Evolutionary conservation across 2,113 vertebrate genomes (phyloP).

Genomic region (Miniopterus natalensis): DNA sequence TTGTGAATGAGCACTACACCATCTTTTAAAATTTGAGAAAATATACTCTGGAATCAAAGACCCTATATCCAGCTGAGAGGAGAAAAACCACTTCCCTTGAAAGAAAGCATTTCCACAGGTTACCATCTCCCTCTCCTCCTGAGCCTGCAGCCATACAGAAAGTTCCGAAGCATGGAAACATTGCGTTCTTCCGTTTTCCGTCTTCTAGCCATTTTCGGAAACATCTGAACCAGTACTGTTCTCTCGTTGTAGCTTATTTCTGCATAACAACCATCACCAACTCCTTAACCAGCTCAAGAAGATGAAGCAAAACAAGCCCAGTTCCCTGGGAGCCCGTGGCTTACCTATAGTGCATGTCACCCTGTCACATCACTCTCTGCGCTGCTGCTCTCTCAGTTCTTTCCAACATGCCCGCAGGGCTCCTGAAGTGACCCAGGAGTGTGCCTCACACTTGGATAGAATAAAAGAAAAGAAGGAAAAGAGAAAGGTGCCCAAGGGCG

Average conservation of each 20-base stretch:
- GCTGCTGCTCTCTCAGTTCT: not conserved
- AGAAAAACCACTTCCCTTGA: constrained; percentile 1
- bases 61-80: not conserved
- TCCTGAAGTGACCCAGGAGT: not conserved
- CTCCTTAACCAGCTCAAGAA: not conserved
- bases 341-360: constrained; percentile 8
- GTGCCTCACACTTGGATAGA: not conserved
- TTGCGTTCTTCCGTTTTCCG: fast-evolving
- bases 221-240: not conserved
- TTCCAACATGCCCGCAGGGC: not conserved
- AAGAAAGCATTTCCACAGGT: not conserved
- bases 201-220: not conserved
- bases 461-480: not conserved
- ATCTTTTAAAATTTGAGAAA: constrained; percentile 65
- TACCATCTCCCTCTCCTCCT: not conserved
- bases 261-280: not conserved
- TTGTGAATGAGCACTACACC: constrained; percentile 76
- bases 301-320: constrained; percentile 28
- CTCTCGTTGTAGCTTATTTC: not conserved
- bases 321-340: not conserved
- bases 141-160: not conserved
- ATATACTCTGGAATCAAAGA: constrained; percentile 42
- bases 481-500: not conserved
- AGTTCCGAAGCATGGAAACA: constrained; percentile 11
- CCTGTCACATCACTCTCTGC: constrained; percentile 50